These are phyloP conservation scores for Idaea straminata DNA, from an alignment of 2,888 invertebrate species.

Conservation along the genomic window DNA sequence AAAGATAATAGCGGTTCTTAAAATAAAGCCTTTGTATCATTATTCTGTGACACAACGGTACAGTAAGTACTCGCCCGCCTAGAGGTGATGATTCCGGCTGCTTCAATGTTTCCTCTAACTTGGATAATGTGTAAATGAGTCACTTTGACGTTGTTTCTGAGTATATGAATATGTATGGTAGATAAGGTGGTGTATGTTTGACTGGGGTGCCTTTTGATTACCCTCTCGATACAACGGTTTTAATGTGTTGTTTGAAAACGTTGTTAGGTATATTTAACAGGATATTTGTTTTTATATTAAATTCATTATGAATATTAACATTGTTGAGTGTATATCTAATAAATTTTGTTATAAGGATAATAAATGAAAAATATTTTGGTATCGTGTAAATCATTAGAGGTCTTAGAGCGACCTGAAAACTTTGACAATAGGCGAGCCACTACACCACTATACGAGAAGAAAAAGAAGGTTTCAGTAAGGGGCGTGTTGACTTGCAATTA, in stretches of 20 bases:
- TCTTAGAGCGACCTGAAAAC: too few relatives aligned
- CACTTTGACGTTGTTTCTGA: conserved; percentile 23
- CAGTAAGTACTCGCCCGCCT: conserved; percentile 27
- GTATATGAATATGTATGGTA: conserved; percentile 27
- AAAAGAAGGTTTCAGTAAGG: not conserved
- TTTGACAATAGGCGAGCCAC: too few relatives aligned
- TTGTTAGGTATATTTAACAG: not conserved
- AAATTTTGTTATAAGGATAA: not conserved
- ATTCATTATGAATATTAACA: not conserved
- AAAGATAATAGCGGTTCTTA: conserved; percentile 65
- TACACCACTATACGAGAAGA: too few relatives aligned
- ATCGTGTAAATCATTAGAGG: too few relatives aligned
- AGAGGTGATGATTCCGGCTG: conserved; percentile 16
- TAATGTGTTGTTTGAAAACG: not conserved
- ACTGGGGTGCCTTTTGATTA: not conserved
- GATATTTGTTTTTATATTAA: too few relatives aligned
- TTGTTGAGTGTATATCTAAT: not conserved
- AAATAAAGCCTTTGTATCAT: conserved; percentile 66
- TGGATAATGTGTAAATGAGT: conserved; percentile 31
- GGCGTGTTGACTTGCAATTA: not conserved
- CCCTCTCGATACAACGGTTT: not conserved
- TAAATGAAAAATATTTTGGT: too few relatives aligned
- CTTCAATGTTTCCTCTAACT: conserved; percentile 27
- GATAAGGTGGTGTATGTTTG: conserved; percentile 11
- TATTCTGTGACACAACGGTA: conserved; percentile 48